Base-by-base conservation (phyloP, 2,888 invertebrate species). In the Psylliodes chrysocephalus region DNA sequence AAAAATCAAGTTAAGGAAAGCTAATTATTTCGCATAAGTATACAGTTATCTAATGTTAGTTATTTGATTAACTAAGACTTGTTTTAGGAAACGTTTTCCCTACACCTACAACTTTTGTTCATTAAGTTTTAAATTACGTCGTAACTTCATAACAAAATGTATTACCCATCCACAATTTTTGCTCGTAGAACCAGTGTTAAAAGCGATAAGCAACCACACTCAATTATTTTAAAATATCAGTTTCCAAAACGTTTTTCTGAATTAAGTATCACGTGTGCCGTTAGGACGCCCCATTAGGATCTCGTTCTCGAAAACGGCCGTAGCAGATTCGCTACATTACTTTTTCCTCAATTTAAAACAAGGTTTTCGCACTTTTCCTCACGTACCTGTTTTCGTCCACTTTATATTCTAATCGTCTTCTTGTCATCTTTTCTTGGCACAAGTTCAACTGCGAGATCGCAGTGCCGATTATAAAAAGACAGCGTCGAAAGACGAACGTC, bases 281-380 rank as follows among this genome's bases (percentile, higher is more conserved):
- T 44, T 55, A 19, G 44, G 55, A 33, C 30, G 12, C 10, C 12
- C 55, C 44, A 33, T 55, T 55, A 55, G 55, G 55, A 30, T 33
- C 44, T 46, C 46, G 10, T 55, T 46, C 55, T 46, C 18, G 46
- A 46, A 33, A 55, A 55, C 44, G 55, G 19, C 17, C 55, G 55
- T 55, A 18, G 19, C 55, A 55, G 55, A 55, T 55, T 55, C 55
- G 55, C 55, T 55, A 44, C 55, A 55, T 55, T 55, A 55, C 55
- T 46, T 55, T 55, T 55, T 33, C 55, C 55, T 33, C 55, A 55
- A 46, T 55, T 55, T 55, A 44, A 46, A 55, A 46, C 55, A 46
- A 55, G 55, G 46, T 46, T 55, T 54, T 30, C 55, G 19, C 55
- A 44, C 46, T 55, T 44, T 55, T 44, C 55, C 55, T 55, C 44